These are phyloP conservation scores for Chorisops tibialis DNA, from an alignment of 2,888 invertebrate genomes.

Conservation along the genomic window DNA sequence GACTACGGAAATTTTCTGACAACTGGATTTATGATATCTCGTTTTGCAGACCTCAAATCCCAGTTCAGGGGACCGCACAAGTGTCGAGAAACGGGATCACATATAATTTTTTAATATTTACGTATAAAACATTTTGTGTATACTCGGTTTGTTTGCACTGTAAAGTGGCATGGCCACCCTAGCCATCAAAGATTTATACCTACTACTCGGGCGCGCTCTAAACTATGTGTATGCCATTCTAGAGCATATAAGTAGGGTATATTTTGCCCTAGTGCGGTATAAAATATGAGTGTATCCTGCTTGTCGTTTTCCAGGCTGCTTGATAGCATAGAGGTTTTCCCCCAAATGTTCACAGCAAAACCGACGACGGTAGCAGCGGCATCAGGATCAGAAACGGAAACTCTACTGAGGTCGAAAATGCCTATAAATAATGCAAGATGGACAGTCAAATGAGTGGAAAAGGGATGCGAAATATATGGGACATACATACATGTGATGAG, in stretches of 20 bases:
- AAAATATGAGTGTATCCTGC: too few relatives aligned
- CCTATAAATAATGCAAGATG: slow-evolving; percentile 31
- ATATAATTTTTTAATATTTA: slow-evolving; percentile 25
- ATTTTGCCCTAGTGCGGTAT: too few relatives aligned
- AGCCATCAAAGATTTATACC: too few relatives aligned
- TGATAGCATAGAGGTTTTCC: neutral
- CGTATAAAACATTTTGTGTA: slow-evolving; percentile 19
- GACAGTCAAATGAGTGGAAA: slow-evolving; percentile 15
- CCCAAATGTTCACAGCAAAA: slow-evolving; percentile 10
- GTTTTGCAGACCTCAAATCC: slow-evolving; percentile 3
- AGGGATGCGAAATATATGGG: slow-evolving; percentile 18
- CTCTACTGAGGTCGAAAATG: slow-evolving; percentile 31
- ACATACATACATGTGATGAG: neutral
- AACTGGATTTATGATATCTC: slow-evolving; percentile 21
- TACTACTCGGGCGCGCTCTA: too few relatives aligned
- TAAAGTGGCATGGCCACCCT: too few relatives aligned
- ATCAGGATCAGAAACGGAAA: slow-evolving; percentile 25
- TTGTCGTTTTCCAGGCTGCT: too few relatives aligned
- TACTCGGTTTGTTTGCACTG: too few relatives aligned
- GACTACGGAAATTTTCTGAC: neutral
- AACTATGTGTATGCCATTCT: too few relatives aligned
- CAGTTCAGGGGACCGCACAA: too few relatives aligned
- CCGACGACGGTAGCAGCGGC: too few relatives aligned
- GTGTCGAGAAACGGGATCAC: neutral
- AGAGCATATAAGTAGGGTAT: too few relatives aligned